Conservation (phyloP, 1,140 invertebrate genomes). For the Aphaenogaster rudis region DNA sequence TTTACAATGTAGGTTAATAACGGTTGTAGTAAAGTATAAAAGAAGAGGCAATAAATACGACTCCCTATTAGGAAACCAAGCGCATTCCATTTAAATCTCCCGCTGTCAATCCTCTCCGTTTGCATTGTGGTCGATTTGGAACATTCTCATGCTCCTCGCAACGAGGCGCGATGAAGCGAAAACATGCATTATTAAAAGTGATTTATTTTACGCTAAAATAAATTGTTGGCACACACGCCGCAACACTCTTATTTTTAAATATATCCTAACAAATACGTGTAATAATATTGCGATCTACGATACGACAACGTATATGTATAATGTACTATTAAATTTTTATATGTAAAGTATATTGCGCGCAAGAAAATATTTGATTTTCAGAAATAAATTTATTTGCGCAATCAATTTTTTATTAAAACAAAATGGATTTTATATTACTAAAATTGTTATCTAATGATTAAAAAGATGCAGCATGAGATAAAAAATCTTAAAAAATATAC, state of each 20-base stretch:
- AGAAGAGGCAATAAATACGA: conserved; percentile 59
- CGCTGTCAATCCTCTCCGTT: conserved; percentile 48
- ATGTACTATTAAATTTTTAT: background rate
- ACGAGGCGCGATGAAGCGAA: background rate
- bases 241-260: background rate
- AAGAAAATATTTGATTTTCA: background rate
- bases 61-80: conserved; percentile 68
- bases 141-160: background rate
- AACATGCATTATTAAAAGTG: background rate
- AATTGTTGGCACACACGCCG: background rate
- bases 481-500: background rate
- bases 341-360: background rate
- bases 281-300: background rate
- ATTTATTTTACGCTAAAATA: conserved; percentile 15
- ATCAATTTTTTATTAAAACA: background rate
- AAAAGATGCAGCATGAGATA: background rate
- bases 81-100: conserved; percentile 63
- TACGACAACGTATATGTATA: background rate
- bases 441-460: background rate
- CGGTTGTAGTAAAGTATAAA: conserved; percentile 20
- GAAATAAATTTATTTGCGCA: background rate
- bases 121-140: background rate
- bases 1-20: conserved; percentile 44
- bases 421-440: background rate
- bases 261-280: background rate